Evolutionary conservation across 37 sponge, comb jelly and placozoan genomes (phyloP).

Genomic region (Haliclona indistincta): DNA sequence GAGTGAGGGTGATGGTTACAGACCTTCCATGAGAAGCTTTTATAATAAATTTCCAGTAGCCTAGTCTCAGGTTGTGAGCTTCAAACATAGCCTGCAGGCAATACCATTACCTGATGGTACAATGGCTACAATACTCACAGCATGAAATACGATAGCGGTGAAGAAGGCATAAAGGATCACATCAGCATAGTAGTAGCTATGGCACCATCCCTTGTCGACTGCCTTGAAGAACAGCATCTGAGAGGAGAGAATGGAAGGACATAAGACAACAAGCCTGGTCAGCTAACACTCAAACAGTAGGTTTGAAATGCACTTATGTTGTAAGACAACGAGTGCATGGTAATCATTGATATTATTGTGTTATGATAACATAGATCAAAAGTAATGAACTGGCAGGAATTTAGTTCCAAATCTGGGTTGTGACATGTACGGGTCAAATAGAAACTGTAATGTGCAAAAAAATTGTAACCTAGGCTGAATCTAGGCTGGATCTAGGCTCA

Average conservation of each 20-base stretch:
- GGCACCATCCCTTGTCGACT: conserved; percentile 31
- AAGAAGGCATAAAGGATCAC: conserved; percentile 32
- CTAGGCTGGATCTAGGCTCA: neutral
- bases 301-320: no score
- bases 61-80: conserved; percentile 32
- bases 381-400: no score
- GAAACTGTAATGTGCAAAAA: neutral
- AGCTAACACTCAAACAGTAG: no score
- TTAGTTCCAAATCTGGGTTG: neutral
- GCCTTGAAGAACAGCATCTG: conserved; percentile 45
- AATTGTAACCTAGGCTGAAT: no score
- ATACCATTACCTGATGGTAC: neutral
- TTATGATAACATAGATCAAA: no score
- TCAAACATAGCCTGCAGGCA: conserved; percentile 50
- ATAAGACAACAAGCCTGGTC: no score
- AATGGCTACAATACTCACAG: conserved; percentile 9
- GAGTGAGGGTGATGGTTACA: neutral
- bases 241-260: neutral
- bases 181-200: conserved; percentile 52
- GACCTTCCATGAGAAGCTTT: conserved; percentile 4
- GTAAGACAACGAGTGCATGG: no score
- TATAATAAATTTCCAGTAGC: conserved; percentile 34
- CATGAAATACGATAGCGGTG: conserved; percentile 51
- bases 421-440: neutral
- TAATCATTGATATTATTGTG: no score